Percentiles rank a stretch among this genome's conserved stretches.
Evolutionary conservation across 2,113 vertebrate genomes (phyloP).

Genomic region (Elephantulus edwardii): DNA sequence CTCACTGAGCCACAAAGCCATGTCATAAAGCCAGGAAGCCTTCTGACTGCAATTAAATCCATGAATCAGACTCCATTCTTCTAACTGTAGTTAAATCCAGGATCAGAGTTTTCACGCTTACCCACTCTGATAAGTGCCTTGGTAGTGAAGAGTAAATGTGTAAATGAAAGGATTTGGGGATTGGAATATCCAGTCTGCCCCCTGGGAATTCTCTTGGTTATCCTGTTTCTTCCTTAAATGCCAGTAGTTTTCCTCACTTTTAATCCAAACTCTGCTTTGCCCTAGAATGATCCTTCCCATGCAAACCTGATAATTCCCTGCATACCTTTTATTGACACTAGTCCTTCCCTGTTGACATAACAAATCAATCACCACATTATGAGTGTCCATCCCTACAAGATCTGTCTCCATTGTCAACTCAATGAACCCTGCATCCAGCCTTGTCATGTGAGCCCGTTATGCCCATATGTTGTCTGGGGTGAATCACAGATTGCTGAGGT

Average conservation of each 20-base stretch:
- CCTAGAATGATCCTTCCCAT: neutral
- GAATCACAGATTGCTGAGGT: neutral
- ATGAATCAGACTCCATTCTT: neutral
- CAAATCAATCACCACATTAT: neutral
- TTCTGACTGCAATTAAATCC: neutral
- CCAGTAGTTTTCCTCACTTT: neutral
- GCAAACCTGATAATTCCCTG: neutral
- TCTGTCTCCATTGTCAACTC: neutral
- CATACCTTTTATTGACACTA: neutral
- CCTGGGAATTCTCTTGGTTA: neutral
- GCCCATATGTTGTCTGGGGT: neutral
- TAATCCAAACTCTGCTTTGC: accelerated
- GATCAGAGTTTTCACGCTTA: neutral
- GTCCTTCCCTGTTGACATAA: neutral
- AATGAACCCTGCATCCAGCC: neutral
- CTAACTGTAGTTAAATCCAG: neutral
- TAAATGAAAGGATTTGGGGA: neutral
- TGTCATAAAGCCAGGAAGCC: neutral
- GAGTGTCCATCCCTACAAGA: neutral
- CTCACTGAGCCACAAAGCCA: neutral
- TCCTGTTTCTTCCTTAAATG: neutral
- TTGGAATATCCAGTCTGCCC: too few species aligned
- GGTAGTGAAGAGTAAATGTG: neutral
- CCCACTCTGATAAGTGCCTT: neutral
- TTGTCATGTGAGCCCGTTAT: too few species aligned